Evolutionary conservation across 2,888 invertebrate genomes (phyloP).

Genomic region (Acleris cristana): DNA sequence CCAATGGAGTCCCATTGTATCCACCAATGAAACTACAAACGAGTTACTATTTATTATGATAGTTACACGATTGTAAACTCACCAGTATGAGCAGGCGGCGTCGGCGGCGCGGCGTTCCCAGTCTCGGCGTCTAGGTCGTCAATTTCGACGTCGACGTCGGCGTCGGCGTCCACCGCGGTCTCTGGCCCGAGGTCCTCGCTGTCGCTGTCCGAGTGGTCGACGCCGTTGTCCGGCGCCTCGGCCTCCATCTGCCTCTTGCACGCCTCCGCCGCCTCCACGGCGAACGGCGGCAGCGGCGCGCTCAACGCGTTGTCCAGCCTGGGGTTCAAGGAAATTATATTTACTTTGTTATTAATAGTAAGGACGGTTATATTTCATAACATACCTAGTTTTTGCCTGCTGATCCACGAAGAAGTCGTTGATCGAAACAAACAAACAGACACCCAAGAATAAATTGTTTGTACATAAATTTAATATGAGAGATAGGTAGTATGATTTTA

Average conservation of each 20-base stretch:
- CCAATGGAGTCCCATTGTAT: no score
- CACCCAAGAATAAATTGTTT: no score
- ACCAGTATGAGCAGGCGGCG: slow-evolving; percentile 85
- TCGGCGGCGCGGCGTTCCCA: slow-evolving; percentile 54
- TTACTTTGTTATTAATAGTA: no score
- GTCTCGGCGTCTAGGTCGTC: slow-evolving; percentile 77
- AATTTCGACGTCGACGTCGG: slow-evolving; percentile 86
- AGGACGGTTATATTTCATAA: no score
- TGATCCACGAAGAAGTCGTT: no score
- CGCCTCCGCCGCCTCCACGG: slow-evolving; percentile 71
- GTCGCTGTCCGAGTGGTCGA: slow-evolving; percentile 80
- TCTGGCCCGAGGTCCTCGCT: slow-evolving; percentile 90
- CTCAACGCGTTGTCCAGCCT: slow-evolving; percentile 81
- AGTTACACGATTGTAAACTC: slow-evolving; percentile 45
- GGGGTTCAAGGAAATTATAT: no score
- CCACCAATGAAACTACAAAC: no score
- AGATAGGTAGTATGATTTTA: no score
- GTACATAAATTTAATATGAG: no score
- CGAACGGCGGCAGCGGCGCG: slow-evolving; percentile 75
- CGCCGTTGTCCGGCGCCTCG: slow-evolving; percentile 65
- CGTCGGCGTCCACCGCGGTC: slow-evolving; percentile 88
- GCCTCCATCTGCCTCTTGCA: slow-evolving; percentile 64
- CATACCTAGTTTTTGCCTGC: no score
- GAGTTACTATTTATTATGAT: no score
- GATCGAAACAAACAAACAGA: no score